These are phyloP conservation scores for Chaetorhynchus papuensis DNA, from an alignment of 2,113 vertebrate genomes.

Conservation along the genomic window DNA sequence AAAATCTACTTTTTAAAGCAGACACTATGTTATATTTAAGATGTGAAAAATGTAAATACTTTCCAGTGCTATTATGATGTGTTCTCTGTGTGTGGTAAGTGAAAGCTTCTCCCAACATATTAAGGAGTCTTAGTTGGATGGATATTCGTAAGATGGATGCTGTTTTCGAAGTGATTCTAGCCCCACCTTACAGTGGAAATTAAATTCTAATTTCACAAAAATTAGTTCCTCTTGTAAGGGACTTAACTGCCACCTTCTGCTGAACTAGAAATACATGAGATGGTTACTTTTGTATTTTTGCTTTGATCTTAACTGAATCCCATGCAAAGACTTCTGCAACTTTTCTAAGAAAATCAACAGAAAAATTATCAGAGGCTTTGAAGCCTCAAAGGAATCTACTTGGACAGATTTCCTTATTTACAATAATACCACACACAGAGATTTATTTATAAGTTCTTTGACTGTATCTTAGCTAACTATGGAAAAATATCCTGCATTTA, in stretches of 20 bases:
- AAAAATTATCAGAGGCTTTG: neutral
- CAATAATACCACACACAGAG: neutral
- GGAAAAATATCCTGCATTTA: neutral
- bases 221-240: neutral
- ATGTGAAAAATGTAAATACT: conserved; percentile 2
- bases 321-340: neutral
- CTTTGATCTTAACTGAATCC: neutral
- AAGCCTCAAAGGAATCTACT: neutral
- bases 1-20: conserved; percentile 39
- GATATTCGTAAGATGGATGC: neutral
- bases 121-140: neutral
- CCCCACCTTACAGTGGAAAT: neutral
- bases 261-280: neutral
- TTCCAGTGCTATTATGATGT: neutral
- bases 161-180: neutral
- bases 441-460: neutral
- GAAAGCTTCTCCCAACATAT: neutral
- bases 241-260: neutral
- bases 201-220: neutral
- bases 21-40: conserved; percentile 65
- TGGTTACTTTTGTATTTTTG: neutral
- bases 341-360: neutral
- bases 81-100: neutral
- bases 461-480: neutral
- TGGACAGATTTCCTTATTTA: neutral